Conservation (phyloP, 37 sponge, comb jelly and placozoan genomes). For the Bolinopsis microptera region DNA sequence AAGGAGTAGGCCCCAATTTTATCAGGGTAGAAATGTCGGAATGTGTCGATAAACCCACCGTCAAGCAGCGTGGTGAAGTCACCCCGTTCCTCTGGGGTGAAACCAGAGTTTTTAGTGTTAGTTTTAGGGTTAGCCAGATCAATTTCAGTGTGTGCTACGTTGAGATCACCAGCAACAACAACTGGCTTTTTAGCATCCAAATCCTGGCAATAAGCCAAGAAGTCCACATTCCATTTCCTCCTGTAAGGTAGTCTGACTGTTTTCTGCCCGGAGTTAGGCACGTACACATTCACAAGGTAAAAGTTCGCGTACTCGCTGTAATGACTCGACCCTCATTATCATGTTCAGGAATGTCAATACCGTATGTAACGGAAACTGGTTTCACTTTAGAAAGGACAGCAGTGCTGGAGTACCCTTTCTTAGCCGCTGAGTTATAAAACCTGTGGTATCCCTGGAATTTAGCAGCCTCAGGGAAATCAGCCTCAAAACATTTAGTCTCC, state of each 20-base stretch:
- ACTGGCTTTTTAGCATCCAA: slow-evolving; percentile 84
- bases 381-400: slow-evolving; percentile 75
- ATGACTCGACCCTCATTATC: slow-evolving; percentile 93
- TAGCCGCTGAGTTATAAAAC: slow-evolving; percentile 75
- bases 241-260: slow-evolving; percentile 73
- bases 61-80: slow-evolving; percentile 77
- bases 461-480: slow-evolving; percentile 69
- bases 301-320: slow-evolving; percentile 84
- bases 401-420: slow-evolving; percentile 94
- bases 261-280: slow-evolving; percentile 87
- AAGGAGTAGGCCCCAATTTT: slow-evolving; percentile 81
- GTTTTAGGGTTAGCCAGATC: slow-evolving; percentile 87
- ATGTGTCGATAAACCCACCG: slow-evolving; percentile 85
- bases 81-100: slow-evolving; percentile 87
- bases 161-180: slow-evolving; percentile 89
- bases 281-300: slow-evolving; percentile 77
- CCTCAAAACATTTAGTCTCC: slow-evolving; percentile 79
- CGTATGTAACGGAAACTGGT: slow-evolving; percentile 83
- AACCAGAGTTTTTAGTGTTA: slow-evolving; percentile 87
- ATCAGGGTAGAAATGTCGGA: slow-evolving; percentile 88
- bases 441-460: slow-evolving; percentile 77
- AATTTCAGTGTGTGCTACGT: slow-evolving; percentile 91
- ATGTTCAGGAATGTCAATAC: slow-evolving; percentile 82
- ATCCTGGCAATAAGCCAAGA: slow-evolving; percentile 75
- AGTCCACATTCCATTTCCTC: slow-evolving; percentile 81